Evolutionary conservation across 2,797 vertebrate genomes (phyloP), one percentile per base, ranked within the genome.

Genomic region (Pangasius sanitwongsei): DNA sequence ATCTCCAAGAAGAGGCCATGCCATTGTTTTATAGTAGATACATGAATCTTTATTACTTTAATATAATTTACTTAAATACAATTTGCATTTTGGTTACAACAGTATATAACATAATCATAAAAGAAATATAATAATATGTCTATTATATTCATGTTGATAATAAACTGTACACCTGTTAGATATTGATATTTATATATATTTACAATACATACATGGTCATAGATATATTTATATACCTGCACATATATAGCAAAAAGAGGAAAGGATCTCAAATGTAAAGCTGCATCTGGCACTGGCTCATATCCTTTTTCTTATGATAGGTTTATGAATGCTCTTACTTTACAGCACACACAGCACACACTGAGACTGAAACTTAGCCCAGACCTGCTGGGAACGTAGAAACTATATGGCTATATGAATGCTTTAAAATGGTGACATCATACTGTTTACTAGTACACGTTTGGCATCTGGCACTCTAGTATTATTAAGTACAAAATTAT

Each of bases 331-430:
- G 50, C 77, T 86, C 25, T 87, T 44, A 86, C 59, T 74, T n/a
- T 72, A 84, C 77, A 72, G 34, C 81, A 72, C 72, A 83, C 48
- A 87, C 74, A 82, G 31, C 41, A 75, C 57, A 84, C 18, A 89
- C 80, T 48, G 44, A 86, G 86, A 90, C 88, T 44, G 41, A 88
- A 80, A 83, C 83, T 84, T 57, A 86, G 82, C 92, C 92, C 91
- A 92, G 92, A 85, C 92, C 92, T 90, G 92, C 92, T 92, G 92
- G 91, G 91, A 87, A 50, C 57, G 67, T 85, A 87, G 67, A 83
- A 63, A 85, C 31, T 70, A 82, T 78, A 77, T 34, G 53, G 80
- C 65, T 83, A 86, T 90, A 89, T 81, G 61, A 37, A 78, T 44
- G 57, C 69, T 85, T 80, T 80, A 63, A 90, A 90, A 89, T 67